These are phyloP conservation scores for Crotalus helleri DNA, from an alignment of 2,113 vertebrate genomes.

Conservation along the genomic window DNA sequence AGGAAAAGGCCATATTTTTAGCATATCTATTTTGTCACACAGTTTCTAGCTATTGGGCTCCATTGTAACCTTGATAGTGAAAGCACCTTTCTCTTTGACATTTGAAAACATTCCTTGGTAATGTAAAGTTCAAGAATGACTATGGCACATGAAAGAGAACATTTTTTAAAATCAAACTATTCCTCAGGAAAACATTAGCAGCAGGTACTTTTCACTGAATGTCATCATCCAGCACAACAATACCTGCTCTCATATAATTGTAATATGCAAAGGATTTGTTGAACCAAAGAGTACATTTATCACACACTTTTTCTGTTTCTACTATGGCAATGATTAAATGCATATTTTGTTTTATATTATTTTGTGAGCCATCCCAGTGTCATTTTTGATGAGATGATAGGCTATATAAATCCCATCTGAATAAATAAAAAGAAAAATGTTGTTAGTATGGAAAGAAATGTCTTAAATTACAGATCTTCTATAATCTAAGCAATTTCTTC, in stretches of 20 bases:
- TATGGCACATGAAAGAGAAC: constrained; percentile 6
- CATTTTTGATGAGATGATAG: neutral
- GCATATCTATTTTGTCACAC: neutral
- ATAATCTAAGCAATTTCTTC: neutral
- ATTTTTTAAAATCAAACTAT: neutral
- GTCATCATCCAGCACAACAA: neutral
- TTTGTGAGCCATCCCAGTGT: neutral
- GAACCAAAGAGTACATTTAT: neutral
- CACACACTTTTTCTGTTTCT: neutral
- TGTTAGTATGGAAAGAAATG: neutral
- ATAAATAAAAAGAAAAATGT: neutral
- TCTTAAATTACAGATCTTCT: neutral
- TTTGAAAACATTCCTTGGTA: constrained; percentile 20
- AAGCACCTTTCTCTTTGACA: constrained; percentile 3
- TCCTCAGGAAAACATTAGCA: neutral
- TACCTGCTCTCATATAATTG: neutral
- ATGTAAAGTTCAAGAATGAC: constrained; percentile 16
- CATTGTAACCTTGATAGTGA: neutral
- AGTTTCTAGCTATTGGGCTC: constrained; percentile 7
- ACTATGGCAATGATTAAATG: neutral
- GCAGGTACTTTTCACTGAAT: neutral
- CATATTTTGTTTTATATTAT: neutral
- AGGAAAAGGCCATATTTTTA: neutral
- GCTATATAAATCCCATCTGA: neutral
- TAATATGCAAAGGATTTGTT: neutral